Evolutionary conservation across 1,140 invertebrate species (phyloP).

Genomic region (Belonocnema kinseyi): DNA sequence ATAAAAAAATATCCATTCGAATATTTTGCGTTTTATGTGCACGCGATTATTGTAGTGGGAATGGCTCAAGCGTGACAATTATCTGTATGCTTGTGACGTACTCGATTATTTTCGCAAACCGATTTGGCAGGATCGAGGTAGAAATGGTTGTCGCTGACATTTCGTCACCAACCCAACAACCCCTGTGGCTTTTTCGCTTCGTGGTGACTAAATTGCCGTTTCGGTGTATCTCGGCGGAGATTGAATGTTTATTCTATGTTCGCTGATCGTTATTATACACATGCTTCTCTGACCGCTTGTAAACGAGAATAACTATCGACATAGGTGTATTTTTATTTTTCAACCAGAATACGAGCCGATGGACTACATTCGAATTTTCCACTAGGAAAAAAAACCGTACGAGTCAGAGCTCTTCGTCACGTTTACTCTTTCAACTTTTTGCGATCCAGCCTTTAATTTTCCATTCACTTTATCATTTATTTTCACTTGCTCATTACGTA

Average conservation of each 20-base stretch:
- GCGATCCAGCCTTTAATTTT: background rate
- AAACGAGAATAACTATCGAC: slow-evolving; percentile 27
- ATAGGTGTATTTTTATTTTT: slow-evolving; percentile 17
- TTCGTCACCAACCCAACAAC: slow-evolving; percentile 17
- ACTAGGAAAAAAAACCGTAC: background rate
- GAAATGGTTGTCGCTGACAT: slow-evolving; percentile 24
- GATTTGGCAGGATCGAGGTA: background rate
- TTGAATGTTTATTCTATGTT: slow-evolving; percentile 26
- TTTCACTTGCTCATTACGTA: background rate
- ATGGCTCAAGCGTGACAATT: background rate
- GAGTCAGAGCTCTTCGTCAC: background rate
- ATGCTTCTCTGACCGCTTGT: slow-evolving; percentile 27
- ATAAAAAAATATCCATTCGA: too few species aligned
- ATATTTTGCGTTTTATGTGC: background rate
- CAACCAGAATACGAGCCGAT: slow-evolving; percentile 1
- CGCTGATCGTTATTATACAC: slow-evolving; percentile 27
- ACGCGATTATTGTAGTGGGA: background rate
- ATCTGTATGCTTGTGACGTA: slow-evolving; percentile 1
- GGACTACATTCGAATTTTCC: slow-evolving; percentile 4
- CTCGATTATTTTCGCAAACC: slow-evolving; percentile 21
- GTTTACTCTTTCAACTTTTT: background rate
- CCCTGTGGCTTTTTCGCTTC: slow-evolving; percentile 29
- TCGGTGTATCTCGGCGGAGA: slow-evolving; percentile 15
- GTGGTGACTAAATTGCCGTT: slow-evolving; percentile 29
- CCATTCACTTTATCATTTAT: background rate